Percentiles rank a stretch among this genome's conserved stretches.
These are phyloP conservation scores for Drosophila sp. DNA, from an alignment of 1,140 invertebrate species.

Conservation along the genomic window DNA sequence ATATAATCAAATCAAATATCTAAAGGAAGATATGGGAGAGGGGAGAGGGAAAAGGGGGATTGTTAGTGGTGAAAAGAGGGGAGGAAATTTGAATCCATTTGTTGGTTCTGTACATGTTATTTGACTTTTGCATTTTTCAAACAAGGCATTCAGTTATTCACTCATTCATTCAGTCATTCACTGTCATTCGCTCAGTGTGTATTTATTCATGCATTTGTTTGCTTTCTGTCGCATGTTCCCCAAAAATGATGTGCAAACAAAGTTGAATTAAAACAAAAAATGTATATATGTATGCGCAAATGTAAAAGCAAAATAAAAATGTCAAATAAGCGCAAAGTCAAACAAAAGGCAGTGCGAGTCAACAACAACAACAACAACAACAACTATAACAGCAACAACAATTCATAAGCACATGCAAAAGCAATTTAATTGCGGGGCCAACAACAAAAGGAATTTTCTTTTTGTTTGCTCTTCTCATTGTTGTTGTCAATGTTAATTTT, in stretches of 20 bases:
- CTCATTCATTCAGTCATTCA: constrained; percentile 61
- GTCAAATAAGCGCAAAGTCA: constrained; percentile 80
- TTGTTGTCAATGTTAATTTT: constrained; percentile 75
- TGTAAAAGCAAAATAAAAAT: constrained; percentile 64
- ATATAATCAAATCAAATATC: constrained; percentile 38
- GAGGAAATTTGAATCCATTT: not conserved
- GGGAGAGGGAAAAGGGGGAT: constrained; percentile 38
- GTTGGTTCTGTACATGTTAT: constrained; percentile 42
- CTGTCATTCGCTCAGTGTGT: constrained; percentile 69
- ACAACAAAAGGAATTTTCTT: constrained; percentile 48
- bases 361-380: constrained; percentile 24
- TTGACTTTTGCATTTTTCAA: constrained; percentile 75
- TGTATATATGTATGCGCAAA: constrained; percentile 66
- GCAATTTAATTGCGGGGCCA: constrained; percentile 74
- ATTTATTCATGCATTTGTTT: constrained; percentile 82
- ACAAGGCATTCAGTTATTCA: constrained; percentile 43
- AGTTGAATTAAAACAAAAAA: constrained; percentile 76
- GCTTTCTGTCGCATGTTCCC: constrained; percentile 80
- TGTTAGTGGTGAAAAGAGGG: not conserved
- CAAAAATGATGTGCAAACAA: constrained; percentile 81
- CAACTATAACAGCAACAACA: constrained; percentile 40
- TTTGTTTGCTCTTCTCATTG: constrained; percentile 33
- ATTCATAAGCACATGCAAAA: constrained; percentile 60
- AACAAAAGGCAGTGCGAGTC: constrained; percentile 62
- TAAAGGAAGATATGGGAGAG: not conserved